Base-by-base conservation (phyloP, 2,113 vertebrate species). In the Brachirus orientalis region DNA sequence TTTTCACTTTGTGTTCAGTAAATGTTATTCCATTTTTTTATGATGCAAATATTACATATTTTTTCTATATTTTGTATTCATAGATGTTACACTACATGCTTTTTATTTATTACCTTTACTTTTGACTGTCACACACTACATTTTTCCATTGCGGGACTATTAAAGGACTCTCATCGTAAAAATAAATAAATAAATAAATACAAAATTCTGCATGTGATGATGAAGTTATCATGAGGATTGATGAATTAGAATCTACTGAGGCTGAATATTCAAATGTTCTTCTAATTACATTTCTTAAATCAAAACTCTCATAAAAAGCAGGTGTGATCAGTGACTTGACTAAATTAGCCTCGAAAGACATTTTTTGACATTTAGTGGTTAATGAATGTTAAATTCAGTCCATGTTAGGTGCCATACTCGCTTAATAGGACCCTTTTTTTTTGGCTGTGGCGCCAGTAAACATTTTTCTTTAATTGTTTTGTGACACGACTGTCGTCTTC, bases 251-350 rank as follows among this genome's bases (percentile, higher is more conserved):
- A 62, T n/a, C 51, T 22, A 45, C 18, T 19, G 10, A 18, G 22
- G 19, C 19, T 12, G 13, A 17, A 65, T 12, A 36, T 35, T 58
- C 19, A 20, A 53, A 69, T 72, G 50, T 46, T 70, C 41, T 57
- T 73, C 60, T 61, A 50, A 79, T 75, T 71, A 2, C 4, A 41
- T 59, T 64, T 63, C 12, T 46, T 52, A 10, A 7, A 10, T n/a
- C n/a, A n/a, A n/a, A n/a, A n/a, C n/a, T n/a, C n/a, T n/a, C n/a
- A n/a, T n/a, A n/a, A n/a, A n/a, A n/a, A n/a, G n/a, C n/a, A n/a
- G n/a, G n/a, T n/a, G n/a, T n/a, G n/a, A n/a, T n/a, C n/a, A n/a
- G n/a, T n/a, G n/a, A n/a, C n/a, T n/a, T n/a, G n/a, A n/a, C n/a
- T 64, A 17, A 53, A 36, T 58, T 13, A 54, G 44, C 19, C 38